Evolutionary conservation across 1,140 invertebrate species (phyloP), one percentile per base, ranked within the genome.

Genomic region (Cotesia vestalis): DNA sequence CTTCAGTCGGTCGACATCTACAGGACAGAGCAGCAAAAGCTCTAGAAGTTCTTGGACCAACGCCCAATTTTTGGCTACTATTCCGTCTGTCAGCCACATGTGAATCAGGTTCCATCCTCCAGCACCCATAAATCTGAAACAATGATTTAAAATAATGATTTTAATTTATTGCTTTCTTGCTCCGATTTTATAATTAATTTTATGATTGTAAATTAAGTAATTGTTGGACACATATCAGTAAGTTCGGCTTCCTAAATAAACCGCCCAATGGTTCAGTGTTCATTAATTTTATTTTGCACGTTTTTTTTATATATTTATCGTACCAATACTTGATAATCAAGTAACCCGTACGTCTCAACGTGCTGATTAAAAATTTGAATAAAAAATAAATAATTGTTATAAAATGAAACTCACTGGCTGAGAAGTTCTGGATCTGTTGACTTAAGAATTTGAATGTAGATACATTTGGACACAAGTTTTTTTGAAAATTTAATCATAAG

Each of bases 401-500:
- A 9, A 63, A 62, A 69, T 20, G 61, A 27, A 82, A 90, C 89
- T 92, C 88, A 93, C 90, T 92, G 90, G 67, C 93, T 93, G 38
- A 98, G 88, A 69, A 97, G 88, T 75, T 95, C 92, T 1, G 91
- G 90, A 78, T 94, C 91, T n/a, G 96, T 97, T 57, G 92, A 92
- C 86, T 95, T 95, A 60, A 98, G 87, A 78, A 98, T 97, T 85
- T 97, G 94, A 73, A 97, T 92, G 82, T 98, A 98, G 77, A 97
- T 94, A 88, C 96, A 98, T 88, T 96, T 96, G 77, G 95, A 97
- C 40, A 98, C 96, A 66, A 98, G 87, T 85, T 98, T 98, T 83
- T 95, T 96, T 0, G 96, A 97, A 89, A 94, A 97, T 84, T 97
- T 96, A 34, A 94, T 94, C 96, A 98, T 98, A 79, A 98, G 90